Evolutionary conservation across 2,888 invertebrate genomes (phyloP), one percentile per base, ranked within the genome.

Genomic region (Cerceris rybyensis): DNA sequence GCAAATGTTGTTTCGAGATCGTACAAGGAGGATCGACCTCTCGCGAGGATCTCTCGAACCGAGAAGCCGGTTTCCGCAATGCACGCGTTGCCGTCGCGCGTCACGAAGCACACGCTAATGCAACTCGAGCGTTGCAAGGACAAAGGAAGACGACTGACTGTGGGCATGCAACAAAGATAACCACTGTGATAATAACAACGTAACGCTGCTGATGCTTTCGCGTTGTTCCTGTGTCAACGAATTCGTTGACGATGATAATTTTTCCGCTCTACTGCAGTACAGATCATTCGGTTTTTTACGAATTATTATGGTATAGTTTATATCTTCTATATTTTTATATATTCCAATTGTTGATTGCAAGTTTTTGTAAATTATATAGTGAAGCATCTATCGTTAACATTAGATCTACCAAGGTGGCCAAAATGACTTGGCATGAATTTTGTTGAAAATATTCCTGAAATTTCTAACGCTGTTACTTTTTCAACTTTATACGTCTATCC

Each of bases 111-210:
- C 77, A 73, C 79, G 73, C 69, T 61, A 64, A 74, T 71, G 78
- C 79, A 84, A 79, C 81, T 83, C 83, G 79, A 83, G 84, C 84
- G 80, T 84, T 80, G 73, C 84, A 78, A 73, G 84, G 82, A 84
- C 84, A 84, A 84, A 84, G 83, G 74, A 75, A 76, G 67, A 72
- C 66, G 55, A 54, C 67, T 64, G 49, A 72, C 70, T 60, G 73
- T 66, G 63, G 65, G 64, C 72, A 73, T 54, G 70, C 64, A 70
- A 50, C 61, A 70, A 65, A 52, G 67, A 70, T 58, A 28, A 66
- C 14, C 59, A 70, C 41, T 28, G 54, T 50, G 46, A 76, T 60
- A 69, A 72, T 67, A 69, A 73, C 70, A 73, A 70, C 55, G 54
- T 46, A 50, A 63, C 66, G 66, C 17, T 42, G 70, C 55, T 65